Percentiles rank a stretch among this genome's conserved stretches.
These are phyloP conservation scores for Phalloptychus januarius DNA, from an alignment of 2,797 vertebrate genomes.

Conservation along the genomic window DNA sequence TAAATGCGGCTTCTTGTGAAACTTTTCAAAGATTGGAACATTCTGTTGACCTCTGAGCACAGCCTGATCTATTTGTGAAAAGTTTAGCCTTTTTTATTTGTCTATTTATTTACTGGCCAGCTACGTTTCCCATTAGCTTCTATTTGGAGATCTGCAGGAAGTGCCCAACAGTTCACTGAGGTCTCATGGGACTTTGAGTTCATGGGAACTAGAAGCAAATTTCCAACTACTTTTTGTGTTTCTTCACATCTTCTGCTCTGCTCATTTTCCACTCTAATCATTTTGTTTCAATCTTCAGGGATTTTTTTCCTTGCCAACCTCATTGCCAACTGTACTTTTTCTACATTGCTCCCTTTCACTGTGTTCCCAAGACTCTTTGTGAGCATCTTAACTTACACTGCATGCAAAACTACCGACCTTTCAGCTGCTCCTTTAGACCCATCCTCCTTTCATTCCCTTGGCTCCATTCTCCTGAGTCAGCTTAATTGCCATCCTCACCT, in stretches of 20 bases:
- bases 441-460: constrained; percentile 39
- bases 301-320: constrained; percentile 14
- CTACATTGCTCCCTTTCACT: constrained; percentile 31
- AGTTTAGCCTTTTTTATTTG: constrained; percentile 15
- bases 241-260: constrained; percentile 47
- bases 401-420: constrained; percentile 53
- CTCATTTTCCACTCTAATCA: constrained; percentile 43
- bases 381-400: constrained; percentile 40
- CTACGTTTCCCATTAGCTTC: constrained; percentile 57
- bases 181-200: constrained; percentile 66
- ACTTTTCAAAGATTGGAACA: constrained; percentile 24
- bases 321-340: constrained; percentile 18
- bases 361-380: constrained; percentile 31
- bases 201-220: constrained; percentile 70
- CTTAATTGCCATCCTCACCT: constrained; percentile 66
- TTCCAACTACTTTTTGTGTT: constrained; percentile 42
- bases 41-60: constrained; percentile 42
- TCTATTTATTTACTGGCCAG: constrained; percentile 15
- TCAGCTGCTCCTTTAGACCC: constrained; percentile 46
- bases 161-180: constrained; percentile 55
- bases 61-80: constrained; percentile 29
- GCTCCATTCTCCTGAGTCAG: constrained; percentile 68
- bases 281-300: constrained; percentile 20
- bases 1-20: constrained; percentile 45
- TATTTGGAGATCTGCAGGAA: constrained; percentile 73